Percentiles rank a stretch among this genome's conserved stretches.
phyloP scores from a whole-genome alignment of 2,888 invertebrate genomes.

The Dorcus hopei region DNA sequence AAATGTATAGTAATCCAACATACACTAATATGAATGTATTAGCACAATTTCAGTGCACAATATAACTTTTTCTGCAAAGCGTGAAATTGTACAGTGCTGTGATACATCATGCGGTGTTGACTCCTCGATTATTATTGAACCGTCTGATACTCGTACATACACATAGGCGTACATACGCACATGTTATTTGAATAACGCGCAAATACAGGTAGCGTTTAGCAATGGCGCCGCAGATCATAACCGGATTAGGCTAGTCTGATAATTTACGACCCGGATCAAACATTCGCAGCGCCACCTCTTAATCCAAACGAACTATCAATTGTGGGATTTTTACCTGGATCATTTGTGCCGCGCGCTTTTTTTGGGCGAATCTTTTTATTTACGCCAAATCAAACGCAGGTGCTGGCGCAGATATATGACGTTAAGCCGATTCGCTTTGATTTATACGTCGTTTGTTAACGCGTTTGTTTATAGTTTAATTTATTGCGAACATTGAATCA shows the following conservation, averaged over 20 bases:
- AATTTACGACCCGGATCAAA: slow-evolving; percentile 44
- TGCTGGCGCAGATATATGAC: slow-evolving; percentile 33
- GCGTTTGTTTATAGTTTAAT: slow-evolving; percentile 34
- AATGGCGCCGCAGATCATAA: slow-evolving; percentile 15
- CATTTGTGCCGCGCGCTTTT: slow-evolving; percentile 39
- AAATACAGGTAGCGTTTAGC: slow-evolving; percentile 13
- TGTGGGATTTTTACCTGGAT: slow-evolving; percentile 50
- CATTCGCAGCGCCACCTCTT: slow-evolving; percentile 39
- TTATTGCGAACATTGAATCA: slow-evolving; percentile 20
- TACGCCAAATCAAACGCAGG: slow-evolving; percentile 41
- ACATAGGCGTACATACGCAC: background rate
- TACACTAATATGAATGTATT: too few species aligned
- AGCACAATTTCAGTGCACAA: too few species aligned
- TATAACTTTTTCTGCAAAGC: background rate
- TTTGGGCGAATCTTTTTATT: slow-evolving; percentile 39
- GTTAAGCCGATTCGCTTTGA: slow-evolving; percentile 36
- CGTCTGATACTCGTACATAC: slow-evolving; percentile 1
- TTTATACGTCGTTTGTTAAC: slow-evolving; percentile 34
- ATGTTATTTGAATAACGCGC: slow-evolving; percentile 14
- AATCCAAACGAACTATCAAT: slow-evolving; percentile 50
- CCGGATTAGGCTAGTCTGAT: slow-evolving; percentile 47
- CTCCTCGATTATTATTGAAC: slow-evolving; percentile 2
- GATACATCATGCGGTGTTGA: background rate
- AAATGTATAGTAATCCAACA: too few species aligned
- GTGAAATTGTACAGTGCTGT: background rate